phyloP scores from a whole-genome alignment of 2,113 vertebrate species.

The Lampris megalopsis region DNA sequence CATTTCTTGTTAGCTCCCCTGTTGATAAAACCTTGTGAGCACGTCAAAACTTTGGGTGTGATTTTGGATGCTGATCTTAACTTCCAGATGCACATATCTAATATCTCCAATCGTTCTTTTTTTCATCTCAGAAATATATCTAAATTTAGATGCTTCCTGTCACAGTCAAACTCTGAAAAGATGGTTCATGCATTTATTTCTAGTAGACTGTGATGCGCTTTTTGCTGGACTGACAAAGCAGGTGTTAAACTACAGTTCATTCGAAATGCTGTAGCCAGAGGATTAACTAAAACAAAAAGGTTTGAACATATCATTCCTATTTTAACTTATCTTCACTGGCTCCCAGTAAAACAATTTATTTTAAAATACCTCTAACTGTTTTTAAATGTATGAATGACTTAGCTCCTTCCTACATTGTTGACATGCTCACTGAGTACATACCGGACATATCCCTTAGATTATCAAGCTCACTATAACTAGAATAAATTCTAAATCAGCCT shows the following conservation, averaged over 20 bases:
- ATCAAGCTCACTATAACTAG: not conserved
- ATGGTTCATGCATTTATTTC: not conserved
- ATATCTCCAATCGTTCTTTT: not conserved
- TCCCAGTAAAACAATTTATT: slow-evolving; percentile 6
- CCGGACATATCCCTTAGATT: not conserved
- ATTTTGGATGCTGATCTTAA: slow-evolving; percentile 1
- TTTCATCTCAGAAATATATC: not conserved
- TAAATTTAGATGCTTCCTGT: not conserved
- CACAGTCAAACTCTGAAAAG: slow-evolving; percentile 3
- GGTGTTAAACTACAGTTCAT: not conserved
- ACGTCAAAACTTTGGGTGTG: not conserved
- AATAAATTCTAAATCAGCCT: not conserved
- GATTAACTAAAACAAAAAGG: not conserved
- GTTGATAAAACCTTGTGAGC: not conserved
- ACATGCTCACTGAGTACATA: slow-evolving; percentile 4
- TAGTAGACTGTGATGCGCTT: no score
- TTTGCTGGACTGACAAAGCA: no score
- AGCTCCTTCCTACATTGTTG: slow-evolving; percentile 11
- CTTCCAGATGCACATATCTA: not conserved
- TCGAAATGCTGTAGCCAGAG: not conserved
- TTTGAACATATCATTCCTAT: slow-evolving; percentile 1
- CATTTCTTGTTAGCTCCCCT: not conserved
- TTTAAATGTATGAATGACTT: slow-evolving; percentile 11
- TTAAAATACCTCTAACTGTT: slow-evolving; percentile 1
- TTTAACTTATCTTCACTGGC: slow-evolving; percentile 5